Percentiles rank a stretch among this genome's conserved stretches.
These are phyloP conservation scores for Syncerus caffer DNA, from an alignment of 2,797 vertebrate genomes.

Conservation along the genomic window DNA sequence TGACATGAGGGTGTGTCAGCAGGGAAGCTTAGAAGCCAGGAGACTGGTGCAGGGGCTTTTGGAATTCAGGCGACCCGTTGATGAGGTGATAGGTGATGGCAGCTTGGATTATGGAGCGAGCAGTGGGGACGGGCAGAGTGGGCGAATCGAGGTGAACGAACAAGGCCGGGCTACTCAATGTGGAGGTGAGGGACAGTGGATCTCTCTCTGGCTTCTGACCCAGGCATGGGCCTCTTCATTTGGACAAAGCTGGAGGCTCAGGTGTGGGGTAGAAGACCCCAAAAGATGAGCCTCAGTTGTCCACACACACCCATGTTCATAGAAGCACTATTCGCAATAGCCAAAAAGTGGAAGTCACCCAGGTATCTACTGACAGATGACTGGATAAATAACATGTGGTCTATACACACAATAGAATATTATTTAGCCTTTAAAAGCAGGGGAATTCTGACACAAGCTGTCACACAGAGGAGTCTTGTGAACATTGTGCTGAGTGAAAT, in stretches of 20 bases:
- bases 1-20: not conserved
- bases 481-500: not conserved
- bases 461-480: no score
- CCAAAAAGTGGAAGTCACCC: not conserved
- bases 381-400: no score
- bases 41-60: not conserved
- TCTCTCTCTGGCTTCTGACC: not conserved
- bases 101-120: not conserved
- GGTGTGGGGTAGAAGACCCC: not conserved
- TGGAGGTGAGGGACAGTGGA: no score
- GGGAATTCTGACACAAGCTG: not conserved
- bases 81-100: not conserved
- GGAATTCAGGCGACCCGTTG: not conserved
- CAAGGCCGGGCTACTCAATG: not conserved
- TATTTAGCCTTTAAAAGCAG: not conserved
- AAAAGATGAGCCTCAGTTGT: not conserved
- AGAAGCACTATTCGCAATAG: not conserved
- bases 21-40: not conserved
- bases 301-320: accelerated
- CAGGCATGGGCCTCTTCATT: not conserved
- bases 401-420: accelerated
- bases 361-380: not conserved
- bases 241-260: not conserved
- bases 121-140: not conserved
- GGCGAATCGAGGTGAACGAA: not conserved